Base-by-base conservation (phyloP, 2,797 vertebrate genomes). In the Melanogrammus aeglefinus region DNA sequence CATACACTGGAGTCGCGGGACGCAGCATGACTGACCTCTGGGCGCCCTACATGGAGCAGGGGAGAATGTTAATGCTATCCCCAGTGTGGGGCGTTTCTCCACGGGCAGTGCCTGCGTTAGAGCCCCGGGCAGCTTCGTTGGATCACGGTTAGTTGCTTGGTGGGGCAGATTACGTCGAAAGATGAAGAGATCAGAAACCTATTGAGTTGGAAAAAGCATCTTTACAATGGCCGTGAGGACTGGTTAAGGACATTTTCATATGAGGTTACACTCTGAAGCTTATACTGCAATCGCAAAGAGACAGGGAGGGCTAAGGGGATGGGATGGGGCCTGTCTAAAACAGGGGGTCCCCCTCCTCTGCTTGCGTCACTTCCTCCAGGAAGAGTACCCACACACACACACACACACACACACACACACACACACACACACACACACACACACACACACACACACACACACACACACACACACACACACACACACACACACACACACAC, bases 11-110 rank as follows among this genome's bases (percentile, higher is more conserved):
- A 72, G 27, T 18, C 29, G 5, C 31, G 35, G 29, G 27, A 72
- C 27, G 6, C 70, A 29, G 27, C 10, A 6, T 33, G 24, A 71
- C 16, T 74, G 88, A 91, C 90, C 88, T 90, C 84, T 71, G 83
- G 38, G 2, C 72, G 88, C 90, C 92, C 89, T 90, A 16, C 78
- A 75, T 73, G 41, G 70, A 73, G 77, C 82, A 86, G 78, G 71
- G 76, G 51, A 87, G 79, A 85, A 76, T 83, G 79, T 77, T 39
- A 86, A 80, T 84, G 77, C 75, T 77, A 75, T 81, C 79, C 80
- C 74, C 31, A 4, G 1, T 33, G 70, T 13, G 70, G 70, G 12
- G 6, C 14, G n/a, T 72, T 35, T 72, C 33, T 35, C 24, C 63
- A 12, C 9, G 2, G 63, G n/a, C 63, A 2, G 24, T 13, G 63